phyloP scores from a whole-genome alignment of 2,113 vertebrate genomes.

The Atractosteus spatula region DNA sequence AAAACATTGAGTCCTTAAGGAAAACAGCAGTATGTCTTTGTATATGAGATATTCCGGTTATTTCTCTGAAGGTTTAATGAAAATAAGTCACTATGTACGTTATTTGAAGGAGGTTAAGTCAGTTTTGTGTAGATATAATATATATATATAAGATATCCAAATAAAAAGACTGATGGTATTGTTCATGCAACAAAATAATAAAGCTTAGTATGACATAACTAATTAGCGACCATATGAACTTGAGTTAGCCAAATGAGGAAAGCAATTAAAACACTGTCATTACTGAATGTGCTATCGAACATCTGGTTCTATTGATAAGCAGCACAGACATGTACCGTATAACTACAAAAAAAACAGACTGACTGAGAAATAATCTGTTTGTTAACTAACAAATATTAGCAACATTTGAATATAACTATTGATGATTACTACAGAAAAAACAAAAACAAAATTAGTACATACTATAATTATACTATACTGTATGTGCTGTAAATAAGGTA shows the following conservation, averaged over 20 bases:
- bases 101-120: too few relatives aligned
- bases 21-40: too few relatives aligned
- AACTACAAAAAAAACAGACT: slow-evolving; percentile 71
- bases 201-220: slow-evolving; percentile 79
- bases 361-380: slow-evolving; percentile 68
- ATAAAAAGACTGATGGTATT: too few relatives aligned
- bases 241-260: slow-evolving; percentile 78
- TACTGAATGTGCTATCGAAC: slow-evolving; percentile 67
- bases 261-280: slow-evolving; percentile 79
- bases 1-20: too few relatives aligned
- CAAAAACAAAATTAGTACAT: slow-evolving; percentile 14
- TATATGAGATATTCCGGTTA: too few relatives aligned
- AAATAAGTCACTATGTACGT: too few relatives aligned
- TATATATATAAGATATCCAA: too few relatives aligned
- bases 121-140: too few relatives aligned
- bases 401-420: slow-evolving; percentile 57
- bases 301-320: slow-evolving; percentile 85
- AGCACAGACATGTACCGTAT: slow-evolving; percentile 63
- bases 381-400: slow-evolving; percentile 73
- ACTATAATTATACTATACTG: background rate
- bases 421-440: slow-evolving; percentile 47
- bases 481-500: too few relatives aligned
- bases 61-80: too few relatives aligned
- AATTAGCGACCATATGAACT: slow-evolving; percentile 92
- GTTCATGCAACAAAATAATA: slow-evolving; percentile 48